Conservation (phyloP, 2,888 invertebrate genomes). For the Seira sanloemensis region DNA sequence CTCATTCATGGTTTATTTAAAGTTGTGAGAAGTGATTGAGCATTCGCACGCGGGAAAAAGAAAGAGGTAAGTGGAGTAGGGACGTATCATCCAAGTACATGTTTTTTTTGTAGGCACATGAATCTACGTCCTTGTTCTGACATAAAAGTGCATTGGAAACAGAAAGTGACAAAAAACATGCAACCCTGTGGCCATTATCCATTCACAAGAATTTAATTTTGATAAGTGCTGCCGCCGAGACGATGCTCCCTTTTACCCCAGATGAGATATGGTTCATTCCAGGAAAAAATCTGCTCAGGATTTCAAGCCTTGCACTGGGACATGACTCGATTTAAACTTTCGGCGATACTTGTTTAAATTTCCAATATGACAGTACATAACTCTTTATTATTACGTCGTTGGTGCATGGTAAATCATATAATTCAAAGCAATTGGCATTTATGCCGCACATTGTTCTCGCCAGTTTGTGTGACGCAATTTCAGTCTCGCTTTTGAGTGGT, state of each 20-base stretch:
- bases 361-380: too few species aligned
- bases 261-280: not conserved
- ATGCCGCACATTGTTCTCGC: too few species aligned
- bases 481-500: too few species aligned
- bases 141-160: too few species aligned
- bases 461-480: too few species aligned
- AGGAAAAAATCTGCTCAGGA: not conserved
- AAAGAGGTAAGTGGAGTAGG: not conserved
- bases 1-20: not conserved
- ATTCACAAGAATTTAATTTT: conserved; percentile 53
- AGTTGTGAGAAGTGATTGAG: not conserved
- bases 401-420: too few species aligned
- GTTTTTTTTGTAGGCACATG: too few species aligned
- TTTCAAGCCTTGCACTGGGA: not conserved
- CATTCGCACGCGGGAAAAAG: not conserved
- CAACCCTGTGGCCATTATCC: conserved; percentile 33
- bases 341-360: too few species aligned
- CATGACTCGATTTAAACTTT: not conserved
- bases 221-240: conserved; percentile 46
- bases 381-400: too few species aligned
- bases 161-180: conserved; percentile 38
- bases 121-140: too few species aligned
- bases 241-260: not conserved
- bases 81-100: not conserved
- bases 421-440: too few species aligned